Conservation (phyloP, 35 echinoderm and acorn worm species). For the Apostichopus japonicus region DNA sequence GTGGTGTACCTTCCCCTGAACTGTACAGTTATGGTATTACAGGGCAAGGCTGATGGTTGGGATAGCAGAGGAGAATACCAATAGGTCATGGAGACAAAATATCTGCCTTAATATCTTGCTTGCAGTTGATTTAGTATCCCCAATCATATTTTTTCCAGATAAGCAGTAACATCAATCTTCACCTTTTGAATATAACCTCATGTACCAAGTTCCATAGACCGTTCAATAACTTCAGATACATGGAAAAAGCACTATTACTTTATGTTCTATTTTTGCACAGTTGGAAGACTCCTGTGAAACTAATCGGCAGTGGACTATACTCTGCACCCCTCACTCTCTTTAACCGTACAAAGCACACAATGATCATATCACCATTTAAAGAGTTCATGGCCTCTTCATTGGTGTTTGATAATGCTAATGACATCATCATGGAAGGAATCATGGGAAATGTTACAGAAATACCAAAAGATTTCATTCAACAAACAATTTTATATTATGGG, state of each 20-base stretch:
- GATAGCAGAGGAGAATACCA: no score
- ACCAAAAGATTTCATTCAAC: conserved; percentile 50
- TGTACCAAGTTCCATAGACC: no score
- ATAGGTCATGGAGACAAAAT: no score
- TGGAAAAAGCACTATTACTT: background rate
- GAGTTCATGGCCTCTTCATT: conserved; percentile 61
- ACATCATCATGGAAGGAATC: conserved; percentile 40
- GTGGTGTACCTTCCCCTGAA: no score
- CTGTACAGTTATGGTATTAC: no score
- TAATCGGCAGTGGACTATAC: conserved; percentile 50
- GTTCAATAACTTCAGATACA: no score
- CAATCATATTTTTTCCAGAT: no score
- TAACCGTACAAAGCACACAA: conserved; percentile 45
- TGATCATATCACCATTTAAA: conserved; percentile 54
- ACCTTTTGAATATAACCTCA: no score
- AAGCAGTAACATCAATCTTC: no score
- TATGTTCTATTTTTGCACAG: background rate
- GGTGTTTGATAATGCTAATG: conserved; percentile 29
- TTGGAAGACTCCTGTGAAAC: conserved; percentile 34
- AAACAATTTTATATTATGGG: conserved; percentile 56
- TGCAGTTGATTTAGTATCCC: no score
- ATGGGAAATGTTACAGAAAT: conserved; percentile 57
- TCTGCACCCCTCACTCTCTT: conserved; percentile 50
- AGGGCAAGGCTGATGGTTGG: no score
- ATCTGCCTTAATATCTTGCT: no score